Evolutionary conservation across 2,797 vertebrate species (phyloP), one percentile per base, ranked within the genome.

Genomic region (Sebastes minor): DNA sequence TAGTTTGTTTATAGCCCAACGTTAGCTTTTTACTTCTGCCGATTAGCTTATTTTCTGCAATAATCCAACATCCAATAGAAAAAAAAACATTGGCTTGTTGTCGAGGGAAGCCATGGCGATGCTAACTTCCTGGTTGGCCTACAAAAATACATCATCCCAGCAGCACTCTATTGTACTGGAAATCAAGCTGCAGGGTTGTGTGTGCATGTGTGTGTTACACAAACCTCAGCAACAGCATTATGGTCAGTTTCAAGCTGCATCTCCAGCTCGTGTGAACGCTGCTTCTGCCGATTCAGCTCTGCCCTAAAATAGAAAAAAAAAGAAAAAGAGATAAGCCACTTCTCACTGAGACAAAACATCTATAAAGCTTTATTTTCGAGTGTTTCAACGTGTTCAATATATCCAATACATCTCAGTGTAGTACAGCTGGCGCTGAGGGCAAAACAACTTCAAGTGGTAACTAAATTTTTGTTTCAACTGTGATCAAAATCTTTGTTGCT

Each of bases 231-330:
- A 42, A 95, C 88, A 81, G 96, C 96, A 74, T 95, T 93, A 60
- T 96, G 97, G 83, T 96, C 95, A 3, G 81, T 90, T 94, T 97
- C 96, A 86, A 99, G 93, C 90, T 97, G 96, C 80, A 95, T 92
- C 90, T 96, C 91, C 27, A 99, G 94, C 62, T 97, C 96, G 74
- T 97, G 96, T 70, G 93, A 94, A 6, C 93, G 95, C 78, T 96
- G 96, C 92, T 98, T 99, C 78, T 99, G 97, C 62, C 95, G 96
- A 91, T 83, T 96, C 89, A 98, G 91, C 81, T 99, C 97, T 55
- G 93, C 94, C 90, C 98, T 99, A 86, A 89, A 89, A 95, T n/a
- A 74, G 78, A 86, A 3, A 33, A 9, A 14, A 6, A 1, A 6
- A 1, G 14, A 28, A 8, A 49, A 11, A 66, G 16, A 74, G 59